Evolutionary conservation across 2,888 invertebrate genomes (phyloP), one percentile per base, ranked within the genome.

Genomic region (Anodontia alba): DNA sequence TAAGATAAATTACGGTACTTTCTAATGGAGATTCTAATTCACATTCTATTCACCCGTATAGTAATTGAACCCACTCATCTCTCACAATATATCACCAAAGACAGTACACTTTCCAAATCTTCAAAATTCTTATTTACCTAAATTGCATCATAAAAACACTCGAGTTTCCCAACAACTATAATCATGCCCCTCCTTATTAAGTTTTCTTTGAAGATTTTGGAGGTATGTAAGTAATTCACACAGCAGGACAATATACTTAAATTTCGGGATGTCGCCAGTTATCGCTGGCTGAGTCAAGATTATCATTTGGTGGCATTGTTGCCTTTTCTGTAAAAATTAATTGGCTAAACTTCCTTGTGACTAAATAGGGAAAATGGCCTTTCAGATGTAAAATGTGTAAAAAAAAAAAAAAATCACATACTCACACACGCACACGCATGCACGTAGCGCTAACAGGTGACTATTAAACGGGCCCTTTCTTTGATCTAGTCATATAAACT

Each of bases 101-200:
- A 7, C 57, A n/a, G 51, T 23, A 10, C 20, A 5, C 8, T 5
- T 17, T 51, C 20, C 5, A 29, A 29, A 57, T 57, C 29, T 8
- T n/a, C n/a, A n/a, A 57, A 57, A 57, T 57, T 29, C 57, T 31
- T 62, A 33, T 62, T 31, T 62, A 33, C 33, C 62, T 10, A 62
- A 62, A 62, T 62, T 62, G 29, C 62, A 62, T 62, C 62, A 62
- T 62, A 33, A 62, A 57, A 33, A 17, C 62, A 31, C 62, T 62
- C 20, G 20, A 62, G 62, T 62, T 33, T 62, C 54, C 29, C 31
- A 62, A 62, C 33, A 33, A 33, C 31, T 62, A 33, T 62, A 62
- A 62, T 62, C 62, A 62, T 31, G 20, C 26, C 5, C 26, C 23
- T 26, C 23, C 3, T 26, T 33, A 33, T 62, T 54, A 7, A 54